Evolutionary conservation across 2,113 vertebrate species (phyloP).

Genomic region (Micronycteris hirsuta): DNA sequence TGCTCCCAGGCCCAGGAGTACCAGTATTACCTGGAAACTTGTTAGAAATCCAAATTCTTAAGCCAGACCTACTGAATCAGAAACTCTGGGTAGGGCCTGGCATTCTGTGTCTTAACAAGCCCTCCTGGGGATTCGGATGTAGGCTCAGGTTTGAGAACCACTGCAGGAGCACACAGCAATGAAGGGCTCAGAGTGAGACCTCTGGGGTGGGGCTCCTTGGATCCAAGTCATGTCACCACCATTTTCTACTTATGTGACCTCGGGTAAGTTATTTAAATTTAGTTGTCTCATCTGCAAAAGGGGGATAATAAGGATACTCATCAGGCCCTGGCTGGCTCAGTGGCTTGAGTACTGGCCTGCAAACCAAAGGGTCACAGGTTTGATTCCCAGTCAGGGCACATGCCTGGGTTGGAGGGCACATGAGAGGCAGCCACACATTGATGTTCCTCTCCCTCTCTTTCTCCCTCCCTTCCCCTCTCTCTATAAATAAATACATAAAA

Average conservation of each 20-base stretch:
- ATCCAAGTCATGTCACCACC: background rate
- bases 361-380: too few relatives aligned
- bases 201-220: background rate
- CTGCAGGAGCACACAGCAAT: background rate
- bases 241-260: background rate
- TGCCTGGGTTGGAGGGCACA: too few relatives aligned
- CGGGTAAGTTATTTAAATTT: background rate
- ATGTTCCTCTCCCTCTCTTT: too few relatives aligned
- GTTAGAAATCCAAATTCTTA: constrained; percentile 1
- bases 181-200: background rate
- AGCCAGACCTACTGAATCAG: background rate
- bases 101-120: background rate
- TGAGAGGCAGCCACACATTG: too few relatives aligned
- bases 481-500: too few relatives aligned
- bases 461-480: too few relatives aligned
- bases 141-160: background rate
- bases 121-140: background rate
- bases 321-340: too few relatives aligned
- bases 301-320: background rate
- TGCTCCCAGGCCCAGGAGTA: background rate
- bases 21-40: background rate
- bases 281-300: background rate
- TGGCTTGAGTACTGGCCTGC: too few relatives aligned
- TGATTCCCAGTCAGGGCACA: too few relatives aligned
- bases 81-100: background rate